phyloP scores from a whole-genome alignment of 2,888 invertebrate species.

The Tachina lurida region DNA sequence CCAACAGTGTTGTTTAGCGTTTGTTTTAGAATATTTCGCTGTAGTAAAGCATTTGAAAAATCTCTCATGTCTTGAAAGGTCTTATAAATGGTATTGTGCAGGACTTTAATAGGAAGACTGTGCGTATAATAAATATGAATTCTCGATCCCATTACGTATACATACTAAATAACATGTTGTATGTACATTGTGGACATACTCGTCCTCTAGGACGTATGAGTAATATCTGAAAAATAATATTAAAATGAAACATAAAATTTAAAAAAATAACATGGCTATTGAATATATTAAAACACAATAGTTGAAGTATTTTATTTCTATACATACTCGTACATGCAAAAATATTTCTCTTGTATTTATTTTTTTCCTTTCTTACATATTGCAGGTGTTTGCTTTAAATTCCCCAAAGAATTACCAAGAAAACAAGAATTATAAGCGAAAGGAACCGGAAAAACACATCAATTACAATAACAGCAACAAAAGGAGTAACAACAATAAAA shows the following conservation, averaged over 20 bases:
- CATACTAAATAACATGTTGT: not conserved
- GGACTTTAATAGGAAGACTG: no score
- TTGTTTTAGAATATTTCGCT: no score
- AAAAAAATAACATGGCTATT: not conserved
- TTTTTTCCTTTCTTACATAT: slow-evolving; percentile 33
- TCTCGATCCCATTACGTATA: not conserved
- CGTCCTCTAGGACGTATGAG: not conserved
- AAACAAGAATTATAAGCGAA: slow-evolving; percentile 34
- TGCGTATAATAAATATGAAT: slow-evolving; percentile 7
- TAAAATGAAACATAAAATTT: not conserved
- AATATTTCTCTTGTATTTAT: not conserved
- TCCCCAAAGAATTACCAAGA: slow-evolving; percentile 56
- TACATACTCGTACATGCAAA: not conserved
- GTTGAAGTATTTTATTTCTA: not conserved
- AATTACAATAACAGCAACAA: slow-evolving; percentile 29
- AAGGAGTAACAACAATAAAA: slow-evolving; percentile 7
- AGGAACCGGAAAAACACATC: slow-evolving; percentile 13
- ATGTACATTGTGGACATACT: not conserved
- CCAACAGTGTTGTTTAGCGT: no score
- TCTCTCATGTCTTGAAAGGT: no score
- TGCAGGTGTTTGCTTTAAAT: slow-evolving; percentile 64
- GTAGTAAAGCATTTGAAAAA: no score
- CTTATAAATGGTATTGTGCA: no score
- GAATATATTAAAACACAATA: not conserved
- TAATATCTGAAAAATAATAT: not conserved